A percentile compares a stretch with the other conserved stretches of the same genome.
These are phyloP conservation scores for Dinomys branickii DNA, from an alignment of 2,113 vertebrate genomes.

Conservation along the genomic window DNA sequence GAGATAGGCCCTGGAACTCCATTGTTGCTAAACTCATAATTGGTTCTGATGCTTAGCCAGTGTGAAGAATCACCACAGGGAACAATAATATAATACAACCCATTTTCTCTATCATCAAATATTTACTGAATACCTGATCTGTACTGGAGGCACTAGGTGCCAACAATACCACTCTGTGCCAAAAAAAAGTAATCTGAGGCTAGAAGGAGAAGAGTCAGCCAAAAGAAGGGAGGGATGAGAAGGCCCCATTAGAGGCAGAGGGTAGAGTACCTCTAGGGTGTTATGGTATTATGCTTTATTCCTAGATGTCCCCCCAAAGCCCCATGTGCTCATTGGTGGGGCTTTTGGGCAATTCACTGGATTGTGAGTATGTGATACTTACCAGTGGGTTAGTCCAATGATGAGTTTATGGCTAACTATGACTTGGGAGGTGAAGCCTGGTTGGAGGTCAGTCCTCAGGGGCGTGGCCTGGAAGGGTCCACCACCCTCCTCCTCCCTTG, in stretches of 20 bases:
- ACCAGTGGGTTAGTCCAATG: not conserved
- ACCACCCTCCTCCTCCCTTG: not conserved
- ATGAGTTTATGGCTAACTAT: not conserved
- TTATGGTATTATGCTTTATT: not conserved
- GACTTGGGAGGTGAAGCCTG: not conserved
- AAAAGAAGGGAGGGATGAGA: not conserved
- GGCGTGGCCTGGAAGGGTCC: not conserved
- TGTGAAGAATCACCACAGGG: not conserved
- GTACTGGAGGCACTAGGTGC: not conserved
- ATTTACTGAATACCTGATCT: not conserved
- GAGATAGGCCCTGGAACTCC: not conserved
- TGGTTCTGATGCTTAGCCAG: not conserved
- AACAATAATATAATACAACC: not conserved
- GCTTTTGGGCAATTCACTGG: not conserved
- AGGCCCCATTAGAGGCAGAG: rapidly evolving
- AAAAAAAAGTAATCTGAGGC: not conserved
- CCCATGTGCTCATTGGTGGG: not conserved
- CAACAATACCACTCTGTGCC: not conserved
- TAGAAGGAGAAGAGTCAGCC: not conserved
- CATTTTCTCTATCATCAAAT: not conserved
- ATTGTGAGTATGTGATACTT: not conserved
- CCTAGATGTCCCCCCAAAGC: not conserved
- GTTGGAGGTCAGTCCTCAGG: not conserved
- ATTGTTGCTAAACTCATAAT: not conserved
- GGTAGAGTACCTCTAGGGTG: not conserved